These are phyloP conservation scores for Tenthredo notha DNA, from an alignment of 2,888 invertebrate genomes.

Conservation along the genomic window DNA sequence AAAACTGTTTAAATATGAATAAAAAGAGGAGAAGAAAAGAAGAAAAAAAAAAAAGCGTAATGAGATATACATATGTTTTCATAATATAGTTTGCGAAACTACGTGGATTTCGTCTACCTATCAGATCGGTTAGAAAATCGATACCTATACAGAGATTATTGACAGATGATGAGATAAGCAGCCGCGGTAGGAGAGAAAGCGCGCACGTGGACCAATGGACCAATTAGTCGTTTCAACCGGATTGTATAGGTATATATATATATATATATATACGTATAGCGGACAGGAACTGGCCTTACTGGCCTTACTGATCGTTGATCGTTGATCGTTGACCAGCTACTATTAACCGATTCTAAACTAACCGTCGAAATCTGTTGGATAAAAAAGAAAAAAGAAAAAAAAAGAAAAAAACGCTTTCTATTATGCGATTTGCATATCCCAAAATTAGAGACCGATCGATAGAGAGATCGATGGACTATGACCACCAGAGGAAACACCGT, in stretches of 20 bases:
- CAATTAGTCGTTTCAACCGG: conserved; percentile 66
- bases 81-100: background rate
- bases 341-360: conserved; percentile 14
- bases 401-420: conserved; percentile 42
- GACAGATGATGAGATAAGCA: conserved; percentile 51
- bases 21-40: background rate
- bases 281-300: background rate
- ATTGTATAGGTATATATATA: background rate
- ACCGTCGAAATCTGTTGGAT: conserved; percentile 1
- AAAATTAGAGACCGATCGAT: conserved; percentile 12
- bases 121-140: conserved; percentile 8
- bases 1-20: background rate
- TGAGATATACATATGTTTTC: background rate
- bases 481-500: background rate
- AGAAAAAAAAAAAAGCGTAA: background rate
- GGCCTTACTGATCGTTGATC: conserved; percentile 22
- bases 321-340: conserved; percentile 42
- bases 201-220: conserved; percentile 69
- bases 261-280: no score
- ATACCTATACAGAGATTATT: conserved; percentile 25
- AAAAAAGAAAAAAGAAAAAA: conserved; percentile 1
- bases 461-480: background rate
- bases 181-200: conserved; percentile 65
- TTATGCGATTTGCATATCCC: conserved; percentile 33
- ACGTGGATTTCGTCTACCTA: background rate